Conservation (phyloP, 2,797 vertebrate genomes). For the Phataginus tetradactyla region DNA sequence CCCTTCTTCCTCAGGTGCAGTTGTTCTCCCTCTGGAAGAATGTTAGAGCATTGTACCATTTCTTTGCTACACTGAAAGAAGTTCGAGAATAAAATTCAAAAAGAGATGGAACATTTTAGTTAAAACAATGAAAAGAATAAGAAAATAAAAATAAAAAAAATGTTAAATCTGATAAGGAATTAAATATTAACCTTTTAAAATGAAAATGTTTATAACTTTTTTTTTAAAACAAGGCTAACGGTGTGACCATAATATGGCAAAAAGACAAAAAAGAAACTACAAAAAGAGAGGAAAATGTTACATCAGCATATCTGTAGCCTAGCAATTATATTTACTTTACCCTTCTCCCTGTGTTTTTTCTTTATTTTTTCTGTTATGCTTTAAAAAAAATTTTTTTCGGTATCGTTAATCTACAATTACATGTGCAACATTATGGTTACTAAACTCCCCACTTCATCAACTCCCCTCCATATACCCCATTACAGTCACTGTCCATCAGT, state of each 20-base stretch:
- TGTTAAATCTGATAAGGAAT: background rate
- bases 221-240: background rate
- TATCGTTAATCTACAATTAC: too few relatives aligned
- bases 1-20: slow-evolving; percentile 77
- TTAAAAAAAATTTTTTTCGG: too few relatives aligned
- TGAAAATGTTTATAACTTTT: background rate
- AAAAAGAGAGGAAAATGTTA: background rate
- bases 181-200: background rate
- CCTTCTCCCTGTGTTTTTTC: background rate
- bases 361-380: background rate
- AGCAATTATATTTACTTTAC: background rate
- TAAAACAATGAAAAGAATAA: background rate
- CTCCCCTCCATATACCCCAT: too few relatives aligned
- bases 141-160: background rate
- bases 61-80: slow-evolving; percentile 40
- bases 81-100: background rate
- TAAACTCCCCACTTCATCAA: too few relatives aligned
- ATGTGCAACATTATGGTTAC: too few relatives aligned
- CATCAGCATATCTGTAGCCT: background rate
- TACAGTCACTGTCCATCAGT: too few relatives aligned
- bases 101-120: background rate
- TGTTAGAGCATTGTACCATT: slow-evolving; percentile 46
- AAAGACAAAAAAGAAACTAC: background rate
- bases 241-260: background rate
- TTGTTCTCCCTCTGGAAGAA: slow-evolving; percentile 77